phyloP scores from a whole-genome alignment of 2,113 vertebrate species.

The Microcebus griseorufus region DNA sequence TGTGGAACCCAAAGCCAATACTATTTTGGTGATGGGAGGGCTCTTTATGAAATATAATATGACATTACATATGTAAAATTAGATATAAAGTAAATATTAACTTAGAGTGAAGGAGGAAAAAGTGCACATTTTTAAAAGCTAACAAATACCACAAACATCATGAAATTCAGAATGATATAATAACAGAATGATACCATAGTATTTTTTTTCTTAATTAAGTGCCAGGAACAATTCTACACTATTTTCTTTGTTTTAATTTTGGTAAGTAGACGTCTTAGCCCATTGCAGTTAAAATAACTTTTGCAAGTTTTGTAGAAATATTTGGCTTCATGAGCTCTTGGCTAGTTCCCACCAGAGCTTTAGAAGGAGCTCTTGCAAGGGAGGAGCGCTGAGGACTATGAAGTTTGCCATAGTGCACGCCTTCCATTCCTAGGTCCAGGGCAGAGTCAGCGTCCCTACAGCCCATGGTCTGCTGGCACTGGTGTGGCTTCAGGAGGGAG shows the following conservation, averaged over 20 bases:
- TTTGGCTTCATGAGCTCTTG: neutral
- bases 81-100: neutral
- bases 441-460: neutral
- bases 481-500: neutral
- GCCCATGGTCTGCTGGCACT: neutral
- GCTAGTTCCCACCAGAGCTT: too few species aligned
- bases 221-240: neutral
- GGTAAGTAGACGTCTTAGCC: neutral
- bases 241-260: neutral
- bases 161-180: neutral
- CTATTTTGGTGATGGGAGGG: neutral
- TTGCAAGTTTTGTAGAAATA: neutral
- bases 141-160: neutral
- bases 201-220: neutral
- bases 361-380: neutral
- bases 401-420: neutral
- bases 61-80: too few species aligned
- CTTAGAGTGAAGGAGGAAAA: neutral
- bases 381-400: too few species aligned
- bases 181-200: neutral
- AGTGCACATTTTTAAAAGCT: neutral
- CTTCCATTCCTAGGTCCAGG: neutral
- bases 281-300: neutral
- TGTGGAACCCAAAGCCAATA: too few species aligned
- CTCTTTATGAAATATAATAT: neutral